Percentiles rank a stretch among this genome's conserved stretches.
Evolutionary conservation across 1,140 invertebrate species (phyloP).

Genomic region (Saccostrea echinata): DNA sequence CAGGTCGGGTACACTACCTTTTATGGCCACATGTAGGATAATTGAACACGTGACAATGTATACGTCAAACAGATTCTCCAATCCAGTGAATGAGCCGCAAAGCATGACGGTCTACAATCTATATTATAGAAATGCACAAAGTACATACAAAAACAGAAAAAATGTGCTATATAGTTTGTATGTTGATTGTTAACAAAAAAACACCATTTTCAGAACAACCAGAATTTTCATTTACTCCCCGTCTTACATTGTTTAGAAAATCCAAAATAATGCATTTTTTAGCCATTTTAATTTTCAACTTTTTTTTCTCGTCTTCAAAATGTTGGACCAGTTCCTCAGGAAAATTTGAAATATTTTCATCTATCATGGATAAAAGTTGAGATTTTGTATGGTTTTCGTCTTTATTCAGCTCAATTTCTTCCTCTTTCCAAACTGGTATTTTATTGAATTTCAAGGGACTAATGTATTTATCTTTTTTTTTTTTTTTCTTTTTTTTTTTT

Average conservation of each 20-base stretch:
- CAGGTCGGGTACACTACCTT: background rate
- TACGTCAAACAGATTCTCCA: slow-evolving; percentile 2
- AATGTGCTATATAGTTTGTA: background rate
- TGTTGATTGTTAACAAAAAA: background rate
- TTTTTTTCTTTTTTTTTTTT: too few species aligned
- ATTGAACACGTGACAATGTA: slow-evolving; percentile 6
- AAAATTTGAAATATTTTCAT: slow-evolving; percentile 18
- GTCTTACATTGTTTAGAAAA: slow-evolving; percentile 7
- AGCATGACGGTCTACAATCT: background rate
- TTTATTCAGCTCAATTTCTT: slow-evolving; percentile 15
- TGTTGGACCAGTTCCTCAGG: background rate
- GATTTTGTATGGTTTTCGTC: slow-evolving; percentile 24
- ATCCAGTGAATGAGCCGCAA: slow-evolving; percentile 10
- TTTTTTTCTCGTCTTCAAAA: background rate
- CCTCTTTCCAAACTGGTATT: background rate
- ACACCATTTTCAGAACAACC: background rate
- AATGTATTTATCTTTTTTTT: background rate
- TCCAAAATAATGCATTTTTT: background rate
- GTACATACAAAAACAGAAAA: background rate
- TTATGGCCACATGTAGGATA: background rate
- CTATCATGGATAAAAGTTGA: slow-evolving; percentile 15
- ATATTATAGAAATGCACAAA: background rate
- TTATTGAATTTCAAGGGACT: background rate
- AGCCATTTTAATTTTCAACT: background rate
- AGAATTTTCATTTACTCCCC: background rate